Base-by-base conservation (phyloP, 2,113 vertebrate genomes). In the Notothenia coriiceps region DNA sequence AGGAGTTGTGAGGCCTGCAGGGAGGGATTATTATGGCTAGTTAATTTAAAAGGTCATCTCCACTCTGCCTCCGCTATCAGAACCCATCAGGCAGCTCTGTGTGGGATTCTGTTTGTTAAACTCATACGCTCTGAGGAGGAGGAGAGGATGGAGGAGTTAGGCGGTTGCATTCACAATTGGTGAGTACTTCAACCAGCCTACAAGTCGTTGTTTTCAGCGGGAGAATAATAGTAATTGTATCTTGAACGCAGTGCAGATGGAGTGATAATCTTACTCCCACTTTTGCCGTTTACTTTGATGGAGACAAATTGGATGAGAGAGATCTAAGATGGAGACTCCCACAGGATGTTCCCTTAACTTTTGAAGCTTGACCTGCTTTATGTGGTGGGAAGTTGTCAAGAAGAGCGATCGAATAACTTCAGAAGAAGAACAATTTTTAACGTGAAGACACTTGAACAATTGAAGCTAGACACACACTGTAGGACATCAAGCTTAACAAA, bases 11-110 rank as follows among this genome's bases (percentile, higher is more conserved):
- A 81, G 68, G 74, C 66, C 81, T 69, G 79, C 73, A 52, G 82
- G 83, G 72, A 87, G 44, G 90, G 86, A 91, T 92, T 91, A 91
- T 72, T 78, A 85, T 76, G 85, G 83, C 83, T 79, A 78, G 80
- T 90, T 89, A 86, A 92, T 91, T 90, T 89, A 86, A 88, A 91
- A 90, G 92, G 89, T 93, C 84, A 86, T 87, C 82, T 78, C 63
- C 72, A 77, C 74, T 44, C 80, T 77, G 62, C 49, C 44, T 44
- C 81, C 29, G 59, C 79, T 18, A 72, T 81, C 77, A 70, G 47
- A 43, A 52, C 54, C 82, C 33, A 65, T 43, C 49, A 59, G 47
- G 44, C 29, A 55, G 49, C n/a, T n/a, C 7, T 40, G 17, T 35
- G n/a, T 66, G 52, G 20, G 33, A 25, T 76, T 80, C 33, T 71